A percentile compares a stretch with the other conserved stretches of the same genome.
These are phyloP conservation scores for Sula dactylatra DNA, from an alignment of 2,113 vertebrate genomes.

Conservation along the genomic window DNA sequence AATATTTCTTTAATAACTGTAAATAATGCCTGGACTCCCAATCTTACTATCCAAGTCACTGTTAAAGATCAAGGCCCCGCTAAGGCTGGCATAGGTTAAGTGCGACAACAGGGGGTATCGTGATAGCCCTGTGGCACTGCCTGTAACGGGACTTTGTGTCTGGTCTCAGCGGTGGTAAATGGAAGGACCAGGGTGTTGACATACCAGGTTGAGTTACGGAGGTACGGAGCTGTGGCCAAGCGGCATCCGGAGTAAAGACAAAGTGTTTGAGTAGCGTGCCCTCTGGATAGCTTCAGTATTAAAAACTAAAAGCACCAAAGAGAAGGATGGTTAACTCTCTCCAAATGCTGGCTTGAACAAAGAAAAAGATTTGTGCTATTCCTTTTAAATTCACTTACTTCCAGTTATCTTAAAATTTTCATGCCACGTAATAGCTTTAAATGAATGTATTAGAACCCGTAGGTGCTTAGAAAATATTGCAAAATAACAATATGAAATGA, in stretches of 20 bases:
- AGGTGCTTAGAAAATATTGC: slow-evolving; percentile 15
- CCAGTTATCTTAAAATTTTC: slow-evolving; percentile 61
- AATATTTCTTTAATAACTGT: not conserved
- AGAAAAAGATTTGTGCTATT: not conserved
- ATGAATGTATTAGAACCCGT: slow-evolving; percentile 29
- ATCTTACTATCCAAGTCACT: not conserved
- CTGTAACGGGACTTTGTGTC: not conserved
- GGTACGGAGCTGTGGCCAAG: not conserved
- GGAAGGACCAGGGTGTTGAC: not conserved
- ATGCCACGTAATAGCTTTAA: slow-evolving; percentile 38
- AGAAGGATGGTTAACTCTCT: slow-evolving; percentile 5
- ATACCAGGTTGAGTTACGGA: not conserved
- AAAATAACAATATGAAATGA: slow-evolving; percentile 14
- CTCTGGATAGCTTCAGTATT: slow-evolving; percentile 37
- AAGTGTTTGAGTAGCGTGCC: not conserved
- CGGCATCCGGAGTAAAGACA: not conserved
- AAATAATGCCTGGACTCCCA: not conserved
- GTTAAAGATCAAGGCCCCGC: not conserved
- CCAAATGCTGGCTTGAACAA: not conserved
- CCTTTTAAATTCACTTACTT: slow-evolving; percentile 31
- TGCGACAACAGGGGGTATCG: not conserved
- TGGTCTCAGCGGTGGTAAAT: not conserved
- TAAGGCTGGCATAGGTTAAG: not conserved
- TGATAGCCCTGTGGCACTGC: not conserved
- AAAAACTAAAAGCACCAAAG: slow-evolving; percentile 30